These are phyloP conservation scores for Lordiphosa mommai DNA, from an alignment of 1,140 invertebrate species.

Conservation along the genomic window DNA sequence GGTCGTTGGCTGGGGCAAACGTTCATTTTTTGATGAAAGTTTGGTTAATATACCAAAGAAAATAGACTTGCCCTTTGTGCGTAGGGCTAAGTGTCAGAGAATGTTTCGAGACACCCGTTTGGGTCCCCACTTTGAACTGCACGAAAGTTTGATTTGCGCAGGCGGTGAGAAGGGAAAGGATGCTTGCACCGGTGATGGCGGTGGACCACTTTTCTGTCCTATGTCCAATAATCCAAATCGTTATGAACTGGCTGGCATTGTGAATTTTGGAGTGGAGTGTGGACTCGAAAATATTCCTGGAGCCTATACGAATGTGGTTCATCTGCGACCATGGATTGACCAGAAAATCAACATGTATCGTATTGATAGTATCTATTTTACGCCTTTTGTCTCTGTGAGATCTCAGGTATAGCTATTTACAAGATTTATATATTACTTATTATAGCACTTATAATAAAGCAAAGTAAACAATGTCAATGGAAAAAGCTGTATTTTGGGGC, in stretches of 20 bases:
- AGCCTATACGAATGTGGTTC: slow-evolving; percentile 86
- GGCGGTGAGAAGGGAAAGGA: slow-evolving; percentile 86
- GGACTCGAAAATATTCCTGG: slow-evolving; percentile 85
- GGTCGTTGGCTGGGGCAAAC: slow-evolving; percentile 34
- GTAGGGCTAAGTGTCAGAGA: slow-evolving; percentile 74
- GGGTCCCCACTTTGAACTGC: slow-evolving; percentile 78
- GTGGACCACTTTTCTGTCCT: slow-evolving; percentile 85
- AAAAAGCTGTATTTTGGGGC: too few species aligned
- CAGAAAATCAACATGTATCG: slow-evolving; percentile 65
- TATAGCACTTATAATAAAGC: neutral
- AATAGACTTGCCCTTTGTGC: slow-evolving; percentile 82
- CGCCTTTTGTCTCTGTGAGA: neutral
- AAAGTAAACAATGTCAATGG: too few species aligned
- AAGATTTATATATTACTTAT: too few species aligned
- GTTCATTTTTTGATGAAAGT: accelerated
- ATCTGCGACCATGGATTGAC: slow-evolving; percentile 28
- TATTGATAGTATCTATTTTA: neutral
- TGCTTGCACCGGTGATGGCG: slow-evolving; percentile 87
- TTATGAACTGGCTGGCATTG: slow-evolving; percentile 84
- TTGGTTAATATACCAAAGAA: slow-evolving; percentile 82
- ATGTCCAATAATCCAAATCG: slow-evolving; percentile 79
- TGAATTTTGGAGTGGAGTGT: slow-evolving; percentile 83
- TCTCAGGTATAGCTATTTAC: too few species aligned
- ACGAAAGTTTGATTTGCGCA: slow-evolving; percentile 81
- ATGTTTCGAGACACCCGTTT: slow-evolving; percentile 79